These are phyloP conservation scores for Drepanosiphum platanoidis DNA, from an alignment of 2,888 invertebrate species.

Conservation along the genomic window DNA sequence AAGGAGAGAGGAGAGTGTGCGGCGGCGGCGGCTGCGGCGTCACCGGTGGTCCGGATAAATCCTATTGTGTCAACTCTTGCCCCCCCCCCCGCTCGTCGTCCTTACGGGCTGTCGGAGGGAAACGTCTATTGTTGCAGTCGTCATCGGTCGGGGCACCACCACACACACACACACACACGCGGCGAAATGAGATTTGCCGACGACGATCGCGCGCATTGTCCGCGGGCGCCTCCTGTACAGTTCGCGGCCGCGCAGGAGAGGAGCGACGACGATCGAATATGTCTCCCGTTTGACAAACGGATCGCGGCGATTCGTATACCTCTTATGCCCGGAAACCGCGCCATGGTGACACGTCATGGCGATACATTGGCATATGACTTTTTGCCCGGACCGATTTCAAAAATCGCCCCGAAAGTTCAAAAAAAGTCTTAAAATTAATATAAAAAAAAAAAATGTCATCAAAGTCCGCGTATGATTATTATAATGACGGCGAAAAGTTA, in stretches of 20 bases:
- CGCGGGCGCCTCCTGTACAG: conserved; percentile 1
- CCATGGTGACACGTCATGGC: too few relatives aligned
- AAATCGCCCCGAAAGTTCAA: too few relatives aligned
- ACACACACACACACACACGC: neutral
- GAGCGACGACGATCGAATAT: neutral
- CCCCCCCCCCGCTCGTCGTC: conserved; percentile 1
- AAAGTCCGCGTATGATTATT: too few relatives aligned
- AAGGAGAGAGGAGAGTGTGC: neutral
- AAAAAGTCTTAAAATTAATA: too few relatives aligned
- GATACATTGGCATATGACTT: too few relatives aligned
- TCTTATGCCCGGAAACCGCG: neutral
- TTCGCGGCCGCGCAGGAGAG: neutral
- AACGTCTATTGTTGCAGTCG: conserved; percentile 48
- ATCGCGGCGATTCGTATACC: neutral
- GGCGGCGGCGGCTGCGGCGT: conserved; percentile 1
- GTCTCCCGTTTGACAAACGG: neutral
- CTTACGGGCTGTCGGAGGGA: too few relatives aligned
- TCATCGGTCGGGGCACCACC: conserved; percentile 32
- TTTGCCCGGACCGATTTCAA: too few relatives aligned
- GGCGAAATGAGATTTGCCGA: neutral
- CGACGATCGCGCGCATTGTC: conserved; percentile 5
- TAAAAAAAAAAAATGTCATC: too few relatives aligned
- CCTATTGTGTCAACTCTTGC: conserved; percentile 53
- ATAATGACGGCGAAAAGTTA: too few relatives aligned
- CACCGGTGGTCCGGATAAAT: conserved; percentile 58